These are phyloP conservation scores for Eudasyphora cyanicolor DNA, from an alignment of 2,888 invertebrate genomes.

Conservation along the genomic window DNA sequence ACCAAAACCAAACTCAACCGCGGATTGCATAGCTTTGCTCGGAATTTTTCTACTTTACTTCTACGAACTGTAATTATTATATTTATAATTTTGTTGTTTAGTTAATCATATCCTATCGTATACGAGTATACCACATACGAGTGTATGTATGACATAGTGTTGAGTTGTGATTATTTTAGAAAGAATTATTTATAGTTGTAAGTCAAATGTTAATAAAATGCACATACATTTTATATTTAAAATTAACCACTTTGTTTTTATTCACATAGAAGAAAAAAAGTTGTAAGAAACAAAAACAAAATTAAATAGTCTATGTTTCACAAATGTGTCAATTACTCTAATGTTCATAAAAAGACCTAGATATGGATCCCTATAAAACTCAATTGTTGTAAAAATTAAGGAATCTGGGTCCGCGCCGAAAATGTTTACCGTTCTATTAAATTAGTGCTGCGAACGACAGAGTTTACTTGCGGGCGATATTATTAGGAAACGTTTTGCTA, in stretches of 20 bases:
- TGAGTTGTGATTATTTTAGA: constrained; percentile 19
- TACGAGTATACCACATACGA: neutral
- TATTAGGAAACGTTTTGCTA: no score
- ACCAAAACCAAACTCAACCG: constrained; percentile 7
- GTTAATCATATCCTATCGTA: neutral
- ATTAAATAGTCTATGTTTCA: no score
- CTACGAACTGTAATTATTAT: neutral
- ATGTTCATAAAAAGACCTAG: no score
- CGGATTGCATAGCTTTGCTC: neutral
- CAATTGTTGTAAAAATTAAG: no score
- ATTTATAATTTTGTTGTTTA: neutral
- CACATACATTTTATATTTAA: neutral
- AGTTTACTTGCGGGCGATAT: no score
- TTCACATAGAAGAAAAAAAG: no score
- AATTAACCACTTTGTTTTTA: neutral
- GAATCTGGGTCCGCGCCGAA: no score
- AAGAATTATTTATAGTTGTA: neutral
- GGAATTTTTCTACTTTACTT: neutral
- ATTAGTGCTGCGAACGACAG: no score
- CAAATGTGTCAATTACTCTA: no score
- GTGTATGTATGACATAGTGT: neutral
- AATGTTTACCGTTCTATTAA: no score
- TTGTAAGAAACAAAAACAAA: no score
- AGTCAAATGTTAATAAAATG: constrained; percentile 9
- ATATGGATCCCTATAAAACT: no score